Evolutionary conservation across 1,140 invertebrate species (phyloP).

Genomic region (Popillia japonica): DNA sequence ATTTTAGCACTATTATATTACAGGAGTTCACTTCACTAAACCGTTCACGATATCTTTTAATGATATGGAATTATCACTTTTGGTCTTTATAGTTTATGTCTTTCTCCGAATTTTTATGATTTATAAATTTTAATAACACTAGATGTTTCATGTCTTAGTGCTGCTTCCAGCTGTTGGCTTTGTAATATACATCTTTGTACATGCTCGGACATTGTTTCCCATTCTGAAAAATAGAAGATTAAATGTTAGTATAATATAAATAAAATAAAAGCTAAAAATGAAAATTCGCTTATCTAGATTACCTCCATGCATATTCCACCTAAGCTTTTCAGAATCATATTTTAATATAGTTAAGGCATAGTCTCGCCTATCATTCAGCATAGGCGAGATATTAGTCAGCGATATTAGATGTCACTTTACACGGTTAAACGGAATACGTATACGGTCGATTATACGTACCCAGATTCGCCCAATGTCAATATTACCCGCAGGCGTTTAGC

Average conservation of each 20-base stretch:
- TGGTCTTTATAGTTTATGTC: slow-evolving; percentile 43
- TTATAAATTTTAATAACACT: slow-evolving; percentile 19
- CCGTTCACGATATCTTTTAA: slow-evolving; percentile 38
- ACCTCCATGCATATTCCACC: too few relatives aligned
- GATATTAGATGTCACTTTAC: slow-evolving; percentile 10
- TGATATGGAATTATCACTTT: slow-evolving; percentile 47
- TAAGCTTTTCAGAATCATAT: too few relatives aligned
- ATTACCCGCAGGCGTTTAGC: slow-evolving; percentile 22
- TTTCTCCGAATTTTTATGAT: slow-evolving; percentile 38
- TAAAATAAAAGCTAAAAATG: neutral
- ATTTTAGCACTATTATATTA: slow-evolving; percentile 39
- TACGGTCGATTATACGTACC: slow-evolving; percentile 26
- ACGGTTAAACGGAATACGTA: neutral
- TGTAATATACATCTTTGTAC: slow-evolving; percentile 87
- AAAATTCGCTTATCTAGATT: neutral
- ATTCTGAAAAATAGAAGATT: slow-evolving; percentile 63
- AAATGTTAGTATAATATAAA: neutral
- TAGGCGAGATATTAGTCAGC: neutral
- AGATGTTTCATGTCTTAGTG: slow-evolving; percentile 60
- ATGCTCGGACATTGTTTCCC: slow-evolving; percentile 86
- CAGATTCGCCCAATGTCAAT: slow-evolving; percentile 31
- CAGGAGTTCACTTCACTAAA: slow-evolving; percentile 30
- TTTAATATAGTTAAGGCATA: neutral
- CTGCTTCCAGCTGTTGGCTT: slow-evolving; percentile 78
- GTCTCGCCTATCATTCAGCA: neutral